These are phyloP conservation scores for Lota lota DNA, from an alignment of 2,113 vertebrate species.

Conservation along the genomic window DNA sequence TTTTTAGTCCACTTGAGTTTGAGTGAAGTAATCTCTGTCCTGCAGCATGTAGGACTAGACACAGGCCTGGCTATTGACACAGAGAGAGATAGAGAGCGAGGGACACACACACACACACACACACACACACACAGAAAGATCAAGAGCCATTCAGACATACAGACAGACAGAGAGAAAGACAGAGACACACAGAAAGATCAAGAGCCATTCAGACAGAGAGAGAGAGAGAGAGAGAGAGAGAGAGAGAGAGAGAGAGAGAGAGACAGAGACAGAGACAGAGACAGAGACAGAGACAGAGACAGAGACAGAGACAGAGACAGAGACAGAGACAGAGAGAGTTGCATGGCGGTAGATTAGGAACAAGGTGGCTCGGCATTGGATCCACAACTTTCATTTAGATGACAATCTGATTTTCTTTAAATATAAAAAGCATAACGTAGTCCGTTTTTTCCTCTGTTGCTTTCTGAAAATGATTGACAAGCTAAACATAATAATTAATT, in stretches of 20 bases:
- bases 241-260: not conserved
- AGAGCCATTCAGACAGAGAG: not conserved
- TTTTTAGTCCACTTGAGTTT: slow-evolving; percentile 33
- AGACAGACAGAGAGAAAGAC: not conserved
- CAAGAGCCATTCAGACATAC: not conserved
- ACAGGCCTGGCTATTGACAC: slow-evolving; percentile 14
- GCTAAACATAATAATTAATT: too few species aligned
- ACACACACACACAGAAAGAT: not conserved
- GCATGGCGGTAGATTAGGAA: not conserved
- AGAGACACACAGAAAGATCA: not conserved
- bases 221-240: slow-evolving; percentile 12
- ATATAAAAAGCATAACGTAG: too few species aligned
- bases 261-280: slow-evolving; percentile 1
- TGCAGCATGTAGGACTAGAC: slow-evolving; percentile 38
- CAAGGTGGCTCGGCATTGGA: too few species aligned
- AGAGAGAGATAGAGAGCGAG: not conserved
- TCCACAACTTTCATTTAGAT: too few species aligned
- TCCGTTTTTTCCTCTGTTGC: too few species aligned
- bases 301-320: slow-evolving; percentile 4
- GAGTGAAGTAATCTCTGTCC: slow-evolving; percentile 51
- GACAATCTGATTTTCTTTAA: too few species aligned
- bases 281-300: slow-evolving; percentile 10
- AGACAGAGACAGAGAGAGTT: slow-evolving; percentile 6
- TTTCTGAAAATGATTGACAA: too few species aligned
- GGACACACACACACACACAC: not conserved